phyloP scores from a whole-genome alignment of 2,888 invertebrate species.

The Eristalis arbustorum region DNA sequence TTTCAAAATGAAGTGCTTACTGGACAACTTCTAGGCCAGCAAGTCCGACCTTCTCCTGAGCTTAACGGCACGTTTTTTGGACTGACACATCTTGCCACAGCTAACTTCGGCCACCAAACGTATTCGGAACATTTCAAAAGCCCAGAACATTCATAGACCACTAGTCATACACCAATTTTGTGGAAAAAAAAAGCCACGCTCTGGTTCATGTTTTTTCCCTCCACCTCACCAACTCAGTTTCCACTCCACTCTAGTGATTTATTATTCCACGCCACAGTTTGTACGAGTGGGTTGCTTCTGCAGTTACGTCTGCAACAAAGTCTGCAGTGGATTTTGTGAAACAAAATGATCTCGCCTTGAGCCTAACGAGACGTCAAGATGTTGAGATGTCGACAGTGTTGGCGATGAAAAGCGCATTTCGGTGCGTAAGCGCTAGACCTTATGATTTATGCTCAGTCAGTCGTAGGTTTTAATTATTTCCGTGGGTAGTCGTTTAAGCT shows the following conservation, averaged over 20 bases:
- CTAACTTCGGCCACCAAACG: no score
- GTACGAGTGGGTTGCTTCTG: constrained; percentile 24
- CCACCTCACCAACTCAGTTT: not conserved
- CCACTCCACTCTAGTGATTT: constrained; percentile 7
- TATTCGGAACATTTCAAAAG: no score
- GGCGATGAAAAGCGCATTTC: constrained; percentile 12
- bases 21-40: no score
- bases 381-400: not conserved
- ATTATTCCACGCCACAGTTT: not conserved
- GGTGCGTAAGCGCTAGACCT: not conserved
- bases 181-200: not conserved
- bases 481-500: constrained; percentile 26
- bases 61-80: no score
- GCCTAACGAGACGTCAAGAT: not conserved
- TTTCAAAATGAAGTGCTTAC: no score
- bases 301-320: not conserved
- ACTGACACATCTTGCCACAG: no score
- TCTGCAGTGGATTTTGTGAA: not conserved
- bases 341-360: not conserved
- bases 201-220: not conserved
- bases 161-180: not conserved
- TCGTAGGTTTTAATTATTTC: not conserved
- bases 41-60: no score
- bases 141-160: no score
- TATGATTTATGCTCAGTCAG: not conserved